Conservation (phyloP, 2,797 vertebrate genomes). For the Spea hammondii region DNA sequence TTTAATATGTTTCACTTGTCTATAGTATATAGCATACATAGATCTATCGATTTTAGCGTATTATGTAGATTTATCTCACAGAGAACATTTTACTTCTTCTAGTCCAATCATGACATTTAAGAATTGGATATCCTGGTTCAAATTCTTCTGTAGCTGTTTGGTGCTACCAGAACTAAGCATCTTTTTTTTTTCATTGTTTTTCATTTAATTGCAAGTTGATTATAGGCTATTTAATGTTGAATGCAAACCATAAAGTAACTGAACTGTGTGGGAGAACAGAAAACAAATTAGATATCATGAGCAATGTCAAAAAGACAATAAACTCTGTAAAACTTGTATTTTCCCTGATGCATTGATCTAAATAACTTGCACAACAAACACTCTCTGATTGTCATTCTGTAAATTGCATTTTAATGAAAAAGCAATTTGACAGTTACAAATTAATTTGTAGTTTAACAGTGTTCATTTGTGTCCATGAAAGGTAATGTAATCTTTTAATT, state of each 20-base stretch:
- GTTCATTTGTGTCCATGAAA: conserved; percentile 12
- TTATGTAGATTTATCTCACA: too few species aligned
- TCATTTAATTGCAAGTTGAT: conserved; percentile 8
- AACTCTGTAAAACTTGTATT: conserved; percentile 19
- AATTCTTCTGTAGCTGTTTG: not conserved
- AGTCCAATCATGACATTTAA: too few species aligned
- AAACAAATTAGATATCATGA: conserved; percentile 25
- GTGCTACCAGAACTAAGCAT: not conserved
- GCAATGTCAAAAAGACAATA: conserved; percentile 36
- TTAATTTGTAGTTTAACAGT: conserved; percentile 12
- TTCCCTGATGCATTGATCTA: conserved; percentile 21
- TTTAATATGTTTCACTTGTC: too few species aligned
- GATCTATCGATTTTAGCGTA: too few species aligned
- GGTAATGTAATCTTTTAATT: conserved; percentile 16
- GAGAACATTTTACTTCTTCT: too few species aligned
- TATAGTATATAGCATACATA: too few species aligned
- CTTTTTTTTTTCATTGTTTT: conserved; percentile 19
- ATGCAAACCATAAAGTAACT: conserved; percentile 9
- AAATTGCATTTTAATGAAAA: conserved; percentile 19
- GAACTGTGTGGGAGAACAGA: conserved; percentile 14
- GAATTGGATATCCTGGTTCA: not conserved
- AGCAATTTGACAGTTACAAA: conserved; percentile 14
- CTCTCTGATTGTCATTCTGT: conserved; percentile 1
- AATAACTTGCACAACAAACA: conserved; percentile 16
- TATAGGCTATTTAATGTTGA: conserved; percentile 25